Percentiles rank a stretch among this genome's conserved stretches.
Evolutionary conservation across 64 coral and sea anemone species (phyloP).

Genomic region (Montipora sp.): DNA sequence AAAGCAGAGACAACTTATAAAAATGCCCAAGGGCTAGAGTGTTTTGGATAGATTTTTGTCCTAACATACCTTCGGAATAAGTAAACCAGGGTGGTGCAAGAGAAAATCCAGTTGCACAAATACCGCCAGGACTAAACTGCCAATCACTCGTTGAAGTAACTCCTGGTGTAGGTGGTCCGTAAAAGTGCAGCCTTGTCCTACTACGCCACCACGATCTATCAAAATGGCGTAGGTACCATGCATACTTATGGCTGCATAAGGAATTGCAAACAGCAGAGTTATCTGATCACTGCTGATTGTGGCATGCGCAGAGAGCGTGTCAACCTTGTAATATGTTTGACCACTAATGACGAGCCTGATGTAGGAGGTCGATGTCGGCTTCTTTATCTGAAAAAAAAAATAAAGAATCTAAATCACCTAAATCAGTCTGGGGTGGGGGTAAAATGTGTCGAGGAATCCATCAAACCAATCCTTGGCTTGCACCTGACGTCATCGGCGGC

Average conservation of each 20-base stretch:
- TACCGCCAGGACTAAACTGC: background rate
- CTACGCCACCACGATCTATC: constrained; percentile 11
- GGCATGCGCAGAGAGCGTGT: background rate
- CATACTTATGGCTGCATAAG: constrained; percentile 6
- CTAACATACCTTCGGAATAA: background rate
- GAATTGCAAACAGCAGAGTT: background rate
- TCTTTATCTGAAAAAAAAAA: constrained; percentile 25
- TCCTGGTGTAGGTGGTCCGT: constrained; percentile 9
- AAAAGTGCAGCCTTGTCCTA: constrained; percentile 27
- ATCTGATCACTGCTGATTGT: background rate
- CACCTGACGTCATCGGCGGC: no score
- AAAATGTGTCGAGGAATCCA: no score
- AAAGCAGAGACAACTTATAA: no score
- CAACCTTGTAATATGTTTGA: constrained; percentile 28
- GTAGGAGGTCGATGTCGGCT: background rate
- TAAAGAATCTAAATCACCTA: background rate
- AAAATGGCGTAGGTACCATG: constrained; percentile 23
- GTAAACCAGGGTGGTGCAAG: background rate
- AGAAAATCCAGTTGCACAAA: background rate
- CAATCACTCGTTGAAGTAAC: background rate
- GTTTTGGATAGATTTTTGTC: background rate
- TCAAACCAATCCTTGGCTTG: no score
- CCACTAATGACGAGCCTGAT: constrained; percentile 3
- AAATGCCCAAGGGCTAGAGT: no score
- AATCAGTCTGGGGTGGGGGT: no score